These are phyloP conservation scores for Channa argus DNA, from an alignment of 2,113 vertebrate genomes.

Conservation along the genomic window DNA sequence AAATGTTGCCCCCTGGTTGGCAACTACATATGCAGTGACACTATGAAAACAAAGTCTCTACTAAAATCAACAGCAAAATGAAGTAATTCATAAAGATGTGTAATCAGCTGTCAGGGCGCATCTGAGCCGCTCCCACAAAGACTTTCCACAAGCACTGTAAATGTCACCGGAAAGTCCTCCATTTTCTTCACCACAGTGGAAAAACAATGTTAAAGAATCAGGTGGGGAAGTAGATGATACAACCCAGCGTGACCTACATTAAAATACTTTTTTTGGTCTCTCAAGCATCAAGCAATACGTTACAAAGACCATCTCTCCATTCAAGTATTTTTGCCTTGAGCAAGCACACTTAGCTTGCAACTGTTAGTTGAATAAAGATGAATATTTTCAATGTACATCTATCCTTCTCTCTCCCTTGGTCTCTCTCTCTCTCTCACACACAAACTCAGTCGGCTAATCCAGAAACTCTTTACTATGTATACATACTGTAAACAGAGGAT, in stretches of 20 bases:
- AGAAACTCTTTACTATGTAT: conserved; percentile 30
- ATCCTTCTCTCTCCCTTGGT: not conserved
- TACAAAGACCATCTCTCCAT: conserved; percentile 9
- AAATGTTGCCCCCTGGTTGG: not conserved
- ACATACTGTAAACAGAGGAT: conserved; percentile 63
- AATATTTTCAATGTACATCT: conserved; percentile 14
- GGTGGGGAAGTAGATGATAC: not conserved
- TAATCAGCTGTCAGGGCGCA: not conserved
- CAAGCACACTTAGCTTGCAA: conserved; percentile 23
- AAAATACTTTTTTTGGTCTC: not conserved
- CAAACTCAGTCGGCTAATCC: conserved; percentile 20
- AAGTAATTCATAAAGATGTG: not conserved
- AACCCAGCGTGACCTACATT: not conserved
- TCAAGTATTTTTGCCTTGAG: conserved; percentile 31
- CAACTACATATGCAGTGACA: not conserved
- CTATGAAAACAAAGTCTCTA: not conserved
- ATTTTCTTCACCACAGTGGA: not conserved
- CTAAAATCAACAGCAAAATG: not conserved
- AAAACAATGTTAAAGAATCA: not conserved
- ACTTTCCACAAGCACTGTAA: not conserved
- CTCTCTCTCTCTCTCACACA: not conserved
- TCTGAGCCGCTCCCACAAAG: not conserved
- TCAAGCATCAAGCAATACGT: not conserved
- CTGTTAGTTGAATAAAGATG: conserved; percentile 42
- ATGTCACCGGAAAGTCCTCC: not conserved